phyloP scores from a whole-genome alignment of 2,113 vertebrate species.

The Clarias batrachus region DNA sequence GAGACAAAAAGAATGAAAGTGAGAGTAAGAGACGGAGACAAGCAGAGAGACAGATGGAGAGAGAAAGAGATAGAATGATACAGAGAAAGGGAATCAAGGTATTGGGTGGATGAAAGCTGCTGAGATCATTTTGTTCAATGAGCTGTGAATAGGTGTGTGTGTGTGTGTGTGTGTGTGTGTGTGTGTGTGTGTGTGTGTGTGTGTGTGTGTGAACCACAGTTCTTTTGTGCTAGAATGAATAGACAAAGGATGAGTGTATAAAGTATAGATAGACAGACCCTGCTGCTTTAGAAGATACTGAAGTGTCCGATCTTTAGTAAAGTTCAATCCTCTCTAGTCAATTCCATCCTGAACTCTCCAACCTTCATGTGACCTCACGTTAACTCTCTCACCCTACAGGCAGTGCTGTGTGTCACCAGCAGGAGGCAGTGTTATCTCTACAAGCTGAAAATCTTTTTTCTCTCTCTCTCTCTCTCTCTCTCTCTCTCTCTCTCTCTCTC shows the following conservation, averaged over 20 bases:
- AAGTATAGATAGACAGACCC: background rate
- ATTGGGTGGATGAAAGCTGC: conserved; percentile 19
- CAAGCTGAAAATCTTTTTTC: background rate
- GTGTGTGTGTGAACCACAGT: background rate
- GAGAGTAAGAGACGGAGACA: background rate
- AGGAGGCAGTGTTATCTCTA: conserved; percentile 71
- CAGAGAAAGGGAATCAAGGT: conserved; percentile 30
- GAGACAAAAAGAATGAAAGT: background rate
- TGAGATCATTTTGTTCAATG: conserved; percentile 38
- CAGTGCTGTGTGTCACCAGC: conserved; percentile 51
- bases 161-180: conserved; percentile 34
- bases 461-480: background rate
- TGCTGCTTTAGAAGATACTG: background rate
- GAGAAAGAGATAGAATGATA: background rate
- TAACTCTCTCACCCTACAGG: background rate
- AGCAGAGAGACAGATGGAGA: background rate
- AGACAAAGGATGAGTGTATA: background rate
- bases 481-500: background rate
- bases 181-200: conserved; percentile 7
- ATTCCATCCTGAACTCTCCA: background rate
- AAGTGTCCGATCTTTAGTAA: background rate
- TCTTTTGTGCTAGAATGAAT: background rate
- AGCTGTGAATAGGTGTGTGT: conserved; percentile 26
- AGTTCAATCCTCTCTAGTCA: background rate
- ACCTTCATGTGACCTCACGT: background rate